A percentile compares a stretch with the other conserved stretches of the same genome.
These are phyloP conservation scores for Poeciliopsis paucimaculata DNA, from an alignment of 2,797 vertebrate genomes.

Conservation along the genomic window DNA sequence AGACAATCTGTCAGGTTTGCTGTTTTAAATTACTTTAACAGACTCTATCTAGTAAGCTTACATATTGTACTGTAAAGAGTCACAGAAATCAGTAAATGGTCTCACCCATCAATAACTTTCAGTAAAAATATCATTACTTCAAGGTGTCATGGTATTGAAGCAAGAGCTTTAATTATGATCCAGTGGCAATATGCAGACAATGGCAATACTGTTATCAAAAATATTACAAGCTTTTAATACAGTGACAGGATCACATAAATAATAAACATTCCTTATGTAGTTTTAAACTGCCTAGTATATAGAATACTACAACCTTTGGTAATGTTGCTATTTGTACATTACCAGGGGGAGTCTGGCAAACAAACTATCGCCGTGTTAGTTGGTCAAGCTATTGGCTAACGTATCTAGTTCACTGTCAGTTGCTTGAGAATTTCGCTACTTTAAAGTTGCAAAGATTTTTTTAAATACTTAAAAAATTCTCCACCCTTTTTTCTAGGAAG, in stretches of 20 bases:
- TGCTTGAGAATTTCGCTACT: neutral
- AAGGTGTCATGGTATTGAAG: neutral
- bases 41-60: conserved; percentile 59
- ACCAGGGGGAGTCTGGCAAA: neutral
- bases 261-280: neutral
- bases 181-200: neutral
- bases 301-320: neutral
- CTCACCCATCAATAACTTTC: conserved; percentile 14
- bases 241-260: neutral
- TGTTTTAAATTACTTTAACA: conserved; percentile 57
- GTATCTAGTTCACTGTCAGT: neutral
- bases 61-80: conserved; percentile 44
- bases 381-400: neutral
- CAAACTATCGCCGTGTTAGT: neutral
- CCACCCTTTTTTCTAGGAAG: neutral
- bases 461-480: neutral
- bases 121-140: neutral
- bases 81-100: conserved; percentile 55
- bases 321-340: neutral
- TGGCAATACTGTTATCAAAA: neutral
- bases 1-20: conserved; percentile 52
- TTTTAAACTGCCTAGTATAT: neutral
- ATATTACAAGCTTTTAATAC: neutral
- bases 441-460: neutral
- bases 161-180: neutral